These are phyloP conservation scores for Cercocebus atys DNA, from an alignment of 2,113 vertebrate species.

Conservation along the genomic window DNA sequence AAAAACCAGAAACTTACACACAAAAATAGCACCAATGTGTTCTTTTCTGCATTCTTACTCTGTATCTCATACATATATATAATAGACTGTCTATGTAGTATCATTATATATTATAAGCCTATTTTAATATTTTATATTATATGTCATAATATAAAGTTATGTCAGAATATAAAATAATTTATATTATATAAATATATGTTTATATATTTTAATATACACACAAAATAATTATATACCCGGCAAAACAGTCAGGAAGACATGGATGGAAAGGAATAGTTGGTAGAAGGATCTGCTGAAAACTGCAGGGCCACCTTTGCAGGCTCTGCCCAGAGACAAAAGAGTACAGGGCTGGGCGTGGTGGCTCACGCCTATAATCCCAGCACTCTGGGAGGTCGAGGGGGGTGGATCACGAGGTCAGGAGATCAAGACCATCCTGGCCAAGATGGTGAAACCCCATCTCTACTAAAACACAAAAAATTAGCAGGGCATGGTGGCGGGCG, in stretches of 20 bases:
- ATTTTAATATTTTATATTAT: not conserved
- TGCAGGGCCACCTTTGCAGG: accelerated
- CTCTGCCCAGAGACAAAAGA: too few species aligned
- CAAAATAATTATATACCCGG: not conserved
- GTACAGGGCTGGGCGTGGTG: too few species aligned
- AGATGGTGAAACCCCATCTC: too few species aligned
- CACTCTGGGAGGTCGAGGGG: too few species aligned
- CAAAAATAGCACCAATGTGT: not conserved
- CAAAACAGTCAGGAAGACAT: not conserved
- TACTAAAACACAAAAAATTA: too few species aligned
- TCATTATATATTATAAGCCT: not conserved
- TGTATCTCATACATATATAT: not conserved
- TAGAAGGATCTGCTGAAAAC: accelerated
- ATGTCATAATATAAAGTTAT: not conserved
- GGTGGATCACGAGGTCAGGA: too few species aligned
- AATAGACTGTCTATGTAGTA: not conserved
- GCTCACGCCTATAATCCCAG: too few species aligned
- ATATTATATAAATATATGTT: not conserved
- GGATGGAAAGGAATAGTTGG: accelerated
- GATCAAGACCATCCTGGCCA: too few species aligned
- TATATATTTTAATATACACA: not conserved
- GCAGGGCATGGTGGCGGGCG: accelerated
- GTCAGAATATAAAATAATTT: not conserved
- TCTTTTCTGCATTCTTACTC: not conserved
- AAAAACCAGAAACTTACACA: not conserved